phyloP scores from a whole-genome alignment of 2,797 vertebrate genomes.

The Bovichtus diacanthus region DNA sequence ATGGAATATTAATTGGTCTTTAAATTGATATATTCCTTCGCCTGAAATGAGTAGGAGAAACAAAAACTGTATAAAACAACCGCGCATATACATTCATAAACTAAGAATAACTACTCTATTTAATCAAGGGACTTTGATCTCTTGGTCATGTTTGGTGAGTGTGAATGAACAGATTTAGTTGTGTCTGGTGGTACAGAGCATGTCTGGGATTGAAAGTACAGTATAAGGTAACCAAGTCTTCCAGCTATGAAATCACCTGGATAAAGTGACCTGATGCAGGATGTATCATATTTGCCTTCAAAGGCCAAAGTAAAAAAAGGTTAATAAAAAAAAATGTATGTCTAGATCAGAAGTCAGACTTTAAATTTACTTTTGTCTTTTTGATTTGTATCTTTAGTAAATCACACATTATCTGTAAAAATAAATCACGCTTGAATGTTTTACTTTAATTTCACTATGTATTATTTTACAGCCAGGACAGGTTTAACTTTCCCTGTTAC shows the following conservation, averaged over 20 bases:
- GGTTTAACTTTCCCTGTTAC: background rate
- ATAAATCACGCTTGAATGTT: background rate
- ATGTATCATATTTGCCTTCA: conserved; percentile 57
- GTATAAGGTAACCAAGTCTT: conserved; percentile 65
- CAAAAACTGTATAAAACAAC: background rate
- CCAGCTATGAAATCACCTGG: conserved; percentile 65
- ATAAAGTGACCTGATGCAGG: conserved; percentile 63
- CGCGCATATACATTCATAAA: background rate
- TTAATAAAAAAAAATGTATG: no score
- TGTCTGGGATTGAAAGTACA: conserved; percentile 52
- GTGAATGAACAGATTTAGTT: conserved; percentile 48
- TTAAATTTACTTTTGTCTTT: background rate
- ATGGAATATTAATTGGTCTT: background rate
- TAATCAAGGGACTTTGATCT: conserved; percentile 29
- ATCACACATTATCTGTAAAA: background rate
- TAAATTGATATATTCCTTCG: background rate
- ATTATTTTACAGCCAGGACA: background rate
- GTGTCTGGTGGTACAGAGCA: conserved; percentile 52
- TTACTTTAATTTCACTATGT: background rate
- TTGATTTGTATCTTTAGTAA: background rate
- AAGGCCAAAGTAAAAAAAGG: conserved; percentile 35
- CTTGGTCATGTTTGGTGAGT: conserved; percentile 29
- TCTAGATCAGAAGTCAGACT: background rate
- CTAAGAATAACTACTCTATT: background rate
- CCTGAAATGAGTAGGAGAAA: background rate